Base-by-base conservation (phyloP, 2,113 vertebrate species). In the Oncorhynchus clarkii region DNA sequence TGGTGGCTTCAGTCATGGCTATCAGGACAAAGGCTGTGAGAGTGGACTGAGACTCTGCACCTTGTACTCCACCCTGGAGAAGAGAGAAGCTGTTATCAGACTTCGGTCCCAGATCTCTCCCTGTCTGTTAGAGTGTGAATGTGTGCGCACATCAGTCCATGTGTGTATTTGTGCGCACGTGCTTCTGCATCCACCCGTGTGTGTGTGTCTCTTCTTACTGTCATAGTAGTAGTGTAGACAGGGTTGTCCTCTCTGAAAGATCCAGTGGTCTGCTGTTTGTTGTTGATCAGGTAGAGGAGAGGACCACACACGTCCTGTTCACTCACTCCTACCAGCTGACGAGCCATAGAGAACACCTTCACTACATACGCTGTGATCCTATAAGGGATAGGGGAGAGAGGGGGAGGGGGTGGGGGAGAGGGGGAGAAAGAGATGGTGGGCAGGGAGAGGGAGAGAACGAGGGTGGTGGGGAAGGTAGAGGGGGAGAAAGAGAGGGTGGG, bases 341-440 rank as follows among this genome's bases (percentile, higher is more conserved):
- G 3, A 0, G 96, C 94, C 95, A 97, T 92, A 75, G 96, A 80
- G 68, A 98, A 97, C 65, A 99, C 95, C 84, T 98, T 99, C 73
- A 95, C 94, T 73, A 98, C 96, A 0, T 95, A 99, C 3, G 96
- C 96, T 0, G 97, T 98, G 88, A 99, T 82, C 97, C 97, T 99
- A 45, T 4, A 34, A 39, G 1, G 18, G 31, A 39, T 1, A 9
- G 22, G 20, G 16, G 20, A 9, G 20, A 62, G 16, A 62, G n/a
- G 7, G 4, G 1, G 29, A 1, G 29, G 4, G 1, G 29, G 20
- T 13, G 20, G 16, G 20, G 2, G 20, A 62, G 16, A 62, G n/a
- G 7, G 4, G 1, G 29, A 1, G 29, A 34, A 29, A 1, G 66
- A 8, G 27, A 31, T 31, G 20, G 7, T 20, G 14, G 20, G 22